phyloP scores from a whole-genome alignment of 1,140 invertebrate species.

The Calycopis cecrops region DNA sequence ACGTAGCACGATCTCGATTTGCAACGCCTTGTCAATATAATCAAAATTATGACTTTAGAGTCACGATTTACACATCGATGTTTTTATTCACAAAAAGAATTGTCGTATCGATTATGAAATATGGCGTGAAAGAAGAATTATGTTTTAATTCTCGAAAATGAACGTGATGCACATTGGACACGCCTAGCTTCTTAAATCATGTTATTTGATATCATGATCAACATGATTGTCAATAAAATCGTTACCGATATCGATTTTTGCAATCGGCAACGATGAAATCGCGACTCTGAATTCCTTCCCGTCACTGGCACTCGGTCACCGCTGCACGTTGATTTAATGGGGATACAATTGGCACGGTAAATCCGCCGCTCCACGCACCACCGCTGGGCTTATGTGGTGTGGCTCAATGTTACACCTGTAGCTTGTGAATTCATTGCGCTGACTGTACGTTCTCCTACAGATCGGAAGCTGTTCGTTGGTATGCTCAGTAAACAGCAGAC shows the following conservation, averaged over 20 bases:
- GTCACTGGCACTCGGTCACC: slow-evolving; percentile 37
- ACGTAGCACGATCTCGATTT: slow-evolving; percentile 12
- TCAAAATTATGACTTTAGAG: slow-evolving; percentile 17
- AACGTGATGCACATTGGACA: too few relatives aligned
- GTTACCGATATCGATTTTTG: too few relatives aligned
- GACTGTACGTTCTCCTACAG: slow-evolving; percentile 72
- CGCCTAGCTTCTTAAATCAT: too few relatives aligned
- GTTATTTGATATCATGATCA: too few relatives aligned
- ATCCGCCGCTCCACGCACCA: slow-evolving; percentile 64
- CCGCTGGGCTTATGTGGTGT: slow-evolving; percentile 65
- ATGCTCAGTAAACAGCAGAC: slow-evolving; percentile 99
- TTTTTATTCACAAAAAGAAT: neutral
- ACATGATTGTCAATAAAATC: too few relatives aligned
- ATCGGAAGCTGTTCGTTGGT: slow-evolving; percentile 99
- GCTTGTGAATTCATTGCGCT: slow-evolving; percentile 11
- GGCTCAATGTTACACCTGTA: slow-evolving; percentile 35
- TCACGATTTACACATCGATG: slow-evolving; percentile 17
- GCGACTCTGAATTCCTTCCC: slow-evolving; percentile 23
- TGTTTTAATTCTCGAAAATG: too few relatives aligned
- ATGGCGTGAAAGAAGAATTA: neutral
- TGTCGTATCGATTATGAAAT: neutral
- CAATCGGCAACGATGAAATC: slow-evolving; percentile 8
- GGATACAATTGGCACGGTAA: slow-evolving; percentile 43
- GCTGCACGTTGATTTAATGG: slow-evolving; percentile 28
- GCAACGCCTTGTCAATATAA: slow-evolving; percentile 24